Evolutionary conservation across 2,797 vertebrate genomes (phyloP).

Genomic region (Myotis planiceps): DNA sequence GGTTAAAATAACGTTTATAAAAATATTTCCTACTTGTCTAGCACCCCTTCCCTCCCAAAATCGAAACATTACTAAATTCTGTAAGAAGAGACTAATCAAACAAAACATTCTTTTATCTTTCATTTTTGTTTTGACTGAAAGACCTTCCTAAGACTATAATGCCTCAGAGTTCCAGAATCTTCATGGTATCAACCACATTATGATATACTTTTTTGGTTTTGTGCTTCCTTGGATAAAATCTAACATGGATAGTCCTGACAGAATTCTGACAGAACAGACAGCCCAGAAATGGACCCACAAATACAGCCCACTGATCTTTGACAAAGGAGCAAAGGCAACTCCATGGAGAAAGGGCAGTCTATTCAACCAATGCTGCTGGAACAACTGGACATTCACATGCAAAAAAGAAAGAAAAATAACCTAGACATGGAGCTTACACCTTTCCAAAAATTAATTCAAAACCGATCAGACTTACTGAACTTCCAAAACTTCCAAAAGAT

Average conservation of each 20-base stretch:
- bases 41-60: neutral
- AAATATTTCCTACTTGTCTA: neutral
- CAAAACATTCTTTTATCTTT: constrained; percentile 40
- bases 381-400: neutral
- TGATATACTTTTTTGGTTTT: neutral
- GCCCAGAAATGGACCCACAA: neutral
- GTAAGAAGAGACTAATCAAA: neutral
- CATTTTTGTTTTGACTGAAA: constrained; percentile 38
- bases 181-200: neutral
- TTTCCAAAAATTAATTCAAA: constrained; percentile 39
- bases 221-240: neutral
- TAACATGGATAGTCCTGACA: neutral
- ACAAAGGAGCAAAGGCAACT: neutral
- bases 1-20: neutral
- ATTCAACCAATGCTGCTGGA: neutral
- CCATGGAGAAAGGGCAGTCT: neutral
- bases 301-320: neutral
- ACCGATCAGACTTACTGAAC: neutral
- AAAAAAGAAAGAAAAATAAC: neutral
- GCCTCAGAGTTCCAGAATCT: neutral
- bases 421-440: neutral
- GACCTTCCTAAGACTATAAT: neutral
- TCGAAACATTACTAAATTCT: constrained; percentile 31
- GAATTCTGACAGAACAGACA: neutral
- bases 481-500: neutral